Evolutionary conservation across 2,113 vertebrate genomes (phyloP).

Genomic region (Himantopus leucocephalus): DNA sequence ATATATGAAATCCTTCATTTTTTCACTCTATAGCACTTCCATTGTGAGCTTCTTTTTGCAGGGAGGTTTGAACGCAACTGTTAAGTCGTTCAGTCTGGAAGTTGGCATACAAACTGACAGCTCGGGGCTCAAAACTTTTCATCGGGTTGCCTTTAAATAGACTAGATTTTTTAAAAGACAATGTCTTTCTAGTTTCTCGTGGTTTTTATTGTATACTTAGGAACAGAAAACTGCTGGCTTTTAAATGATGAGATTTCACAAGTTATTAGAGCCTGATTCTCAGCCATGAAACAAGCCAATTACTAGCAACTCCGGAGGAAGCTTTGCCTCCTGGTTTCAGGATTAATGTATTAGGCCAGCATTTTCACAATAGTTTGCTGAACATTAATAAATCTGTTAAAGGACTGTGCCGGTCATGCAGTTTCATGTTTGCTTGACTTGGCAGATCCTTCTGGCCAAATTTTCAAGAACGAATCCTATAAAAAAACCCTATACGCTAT

Average conservation of each 20-base stretch:
- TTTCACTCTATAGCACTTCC: conserved; percentile 31
- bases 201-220: neutral
- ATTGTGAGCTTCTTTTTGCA: conserved; percentile 23
- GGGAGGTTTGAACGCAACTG: conserved; percentile 16
- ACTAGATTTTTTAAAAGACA: neutral
- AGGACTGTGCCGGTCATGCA: neutral
- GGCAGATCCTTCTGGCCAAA: neutral
- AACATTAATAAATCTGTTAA: neutral
- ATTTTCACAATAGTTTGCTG: neutral
- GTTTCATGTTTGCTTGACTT: neutral
- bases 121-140: conserved; percentile 36
- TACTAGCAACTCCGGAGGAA: neutral
- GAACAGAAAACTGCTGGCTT: neutral
- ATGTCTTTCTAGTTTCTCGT: neutral
- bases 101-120: conserved; percentile 26
- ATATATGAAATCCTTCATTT: conserved; percentile 30
- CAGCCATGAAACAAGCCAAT: neutral
- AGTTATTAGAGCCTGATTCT: conserved; percentile 14
- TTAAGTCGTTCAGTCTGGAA: conserved; percentile 38
- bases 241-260: conserved; percentile 23
- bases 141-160: conserved; percentile 23
- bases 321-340: neutral
- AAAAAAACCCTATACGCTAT: neutral
- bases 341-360: neutral
- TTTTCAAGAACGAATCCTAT: conserved; percentile 1